Percentiles rank a stretch among this genome's conserved stretches.
phyloP scores from a whole-genome alignment of 2,888 invertebrate species.

The Portevinia maculata region DNA sequence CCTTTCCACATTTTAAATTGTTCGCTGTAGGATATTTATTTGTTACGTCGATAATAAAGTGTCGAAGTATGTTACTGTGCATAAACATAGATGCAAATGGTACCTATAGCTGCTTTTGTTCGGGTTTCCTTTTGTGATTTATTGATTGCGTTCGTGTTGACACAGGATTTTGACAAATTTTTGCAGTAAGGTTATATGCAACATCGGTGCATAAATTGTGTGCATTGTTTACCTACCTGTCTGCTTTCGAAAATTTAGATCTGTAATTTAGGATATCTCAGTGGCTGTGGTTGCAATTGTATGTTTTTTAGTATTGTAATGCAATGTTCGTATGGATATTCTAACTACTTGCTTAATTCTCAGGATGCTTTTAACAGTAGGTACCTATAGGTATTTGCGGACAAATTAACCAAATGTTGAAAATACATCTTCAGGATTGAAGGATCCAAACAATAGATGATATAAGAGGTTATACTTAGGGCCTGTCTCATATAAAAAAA shows the following conservation, averaged over 20 bases:
- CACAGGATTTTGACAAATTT: conserved; percentile 58
- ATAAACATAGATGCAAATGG: conserved; percentile 43
- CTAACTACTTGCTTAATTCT: no score
- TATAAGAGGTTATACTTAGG: background rate
- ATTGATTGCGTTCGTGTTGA: conserved; percentile 63
- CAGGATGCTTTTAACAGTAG: conserved; percentile 6
- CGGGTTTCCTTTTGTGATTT: conserved; percentile 62
- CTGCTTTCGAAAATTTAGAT: conserved; percentile 17
- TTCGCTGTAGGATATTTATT: conserved; percentile 66
- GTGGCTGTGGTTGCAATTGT: background rate
- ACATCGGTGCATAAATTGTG: conserved; percentile 37
- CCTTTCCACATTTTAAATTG: conserved; percentile 50
- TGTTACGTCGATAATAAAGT: conserved; percentile 72
- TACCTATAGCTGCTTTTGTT: conserved; percentile 26
- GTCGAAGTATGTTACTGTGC: conserved; percentile 57
- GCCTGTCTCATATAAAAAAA: background rate
- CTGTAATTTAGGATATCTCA: conserved; percentile 17
- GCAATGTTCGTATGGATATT: no score
- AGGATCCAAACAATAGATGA: no score
- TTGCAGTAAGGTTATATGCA: conserved; percentile 34
- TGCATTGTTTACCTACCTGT: conserved; percentile 32
- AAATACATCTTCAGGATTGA: background rate
- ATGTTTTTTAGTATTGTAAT: background rate
- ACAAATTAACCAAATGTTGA: background rate
- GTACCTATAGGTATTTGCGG: background rate